Percentiles rank a stretch among this genome's conserved stretches.
Evolutionary conservation across 2,797 vertebrate species (phyloP).

Genomic region (Apodemus agrarius): DNA sequence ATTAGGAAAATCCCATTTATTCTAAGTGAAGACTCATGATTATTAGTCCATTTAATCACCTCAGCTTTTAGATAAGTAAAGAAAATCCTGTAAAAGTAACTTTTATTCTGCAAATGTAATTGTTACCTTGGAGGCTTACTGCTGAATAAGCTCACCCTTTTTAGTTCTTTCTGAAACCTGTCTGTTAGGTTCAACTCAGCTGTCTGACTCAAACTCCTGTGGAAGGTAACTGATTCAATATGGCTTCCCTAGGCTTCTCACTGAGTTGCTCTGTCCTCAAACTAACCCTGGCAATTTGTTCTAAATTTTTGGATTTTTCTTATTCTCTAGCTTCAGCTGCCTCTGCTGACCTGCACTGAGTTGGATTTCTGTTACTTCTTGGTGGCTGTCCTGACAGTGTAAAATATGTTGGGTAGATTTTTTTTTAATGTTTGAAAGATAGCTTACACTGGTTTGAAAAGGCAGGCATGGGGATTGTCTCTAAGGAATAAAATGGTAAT

Average conservation of each 20-base stretch:
- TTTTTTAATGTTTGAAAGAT: neutral
- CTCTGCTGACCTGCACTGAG: neutral
- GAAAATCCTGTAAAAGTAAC: neutral
- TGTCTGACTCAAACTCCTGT: neutral
- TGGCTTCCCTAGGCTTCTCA: neutral
- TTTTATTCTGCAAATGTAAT: neutral
- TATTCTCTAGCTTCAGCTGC: neutral
- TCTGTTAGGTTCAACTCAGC: neutral
- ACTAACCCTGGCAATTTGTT: neutral
- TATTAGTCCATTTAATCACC: neutral
- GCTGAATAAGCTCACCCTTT: neutral
- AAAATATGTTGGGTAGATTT: neutral
- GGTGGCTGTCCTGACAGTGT: neutral
- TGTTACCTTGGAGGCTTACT: neutral
- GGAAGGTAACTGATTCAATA: neutral
- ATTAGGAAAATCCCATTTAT: neutral
- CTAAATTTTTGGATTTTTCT: neutral
- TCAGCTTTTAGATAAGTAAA: neutral
- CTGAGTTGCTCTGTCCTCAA: neutral
- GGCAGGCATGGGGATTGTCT: neutral
- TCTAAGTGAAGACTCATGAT: neutral
- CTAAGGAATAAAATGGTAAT: constrained; percentile 27
- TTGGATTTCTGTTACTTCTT: neutral
- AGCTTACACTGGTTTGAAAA: neutral
- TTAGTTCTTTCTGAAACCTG: neutral